Evolutionary conservation across 2,888 invertebrate species (phyloP).

Genomic region (Silvanus unidentatus): DNA sequence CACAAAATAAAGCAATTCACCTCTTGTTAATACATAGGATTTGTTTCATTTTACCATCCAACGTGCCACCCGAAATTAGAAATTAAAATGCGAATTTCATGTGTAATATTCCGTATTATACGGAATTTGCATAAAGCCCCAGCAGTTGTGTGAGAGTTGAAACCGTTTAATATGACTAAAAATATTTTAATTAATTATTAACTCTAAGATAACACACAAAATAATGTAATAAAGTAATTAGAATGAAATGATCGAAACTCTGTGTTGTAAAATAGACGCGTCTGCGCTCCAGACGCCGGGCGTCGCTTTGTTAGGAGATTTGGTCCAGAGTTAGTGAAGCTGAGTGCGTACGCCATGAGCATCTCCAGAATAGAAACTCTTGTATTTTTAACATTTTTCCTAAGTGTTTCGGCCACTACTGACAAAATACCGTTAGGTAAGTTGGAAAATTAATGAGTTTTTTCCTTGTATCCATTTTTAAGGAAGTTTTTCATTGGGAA

Average conservation of each 20-base stretch:
- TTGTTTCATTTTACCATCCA: too few relatives aligned
- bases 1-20: too few relatives aligned
- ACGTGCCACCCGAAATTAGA: too few relatives aligned
- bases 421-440: slow-evolving; percentile 44
- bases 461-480: background rate
- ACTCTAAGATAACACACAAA: slow-evolving; percentile 2
- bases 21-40: too few relatives aligned
- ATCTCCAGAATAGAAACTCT: slow-evolving; percentile 28
- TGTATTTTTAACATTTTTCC: slow-evolving; percentile 33
- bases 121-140: too few relatives aligned
- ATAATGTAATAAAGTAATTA: slow-evolving; percentile 20
- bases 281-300: slow-evolving; percentile 35
- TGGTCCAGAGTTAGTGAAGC: slow-evolving; percentile 43
- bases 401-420: slow-evolving; percentile 31
- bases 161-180: background rate
- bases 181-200: slow-evolving; percentile 3
- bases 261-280: slow-evolving; percentile 22
- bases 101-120: too few relatives aligned
- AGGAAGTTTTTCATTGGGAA: background rate
- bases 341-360: slow-evolving; percentile 39
- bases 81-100: too few relatives aligned
- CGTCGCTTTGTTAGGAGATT: slow-evolving; percentile 38
- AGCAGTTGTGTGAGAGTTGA: background rate
- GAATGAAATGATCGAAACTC: slow-evolving; percentile 28
- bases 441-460: slow-evolving; percentile 16